These are phyloP conservation scores for Cyphomyrus plagiostoma DNA, from an alignment of 2,113 vertebrate genomes.

Conservation along the genomic window DNA sequence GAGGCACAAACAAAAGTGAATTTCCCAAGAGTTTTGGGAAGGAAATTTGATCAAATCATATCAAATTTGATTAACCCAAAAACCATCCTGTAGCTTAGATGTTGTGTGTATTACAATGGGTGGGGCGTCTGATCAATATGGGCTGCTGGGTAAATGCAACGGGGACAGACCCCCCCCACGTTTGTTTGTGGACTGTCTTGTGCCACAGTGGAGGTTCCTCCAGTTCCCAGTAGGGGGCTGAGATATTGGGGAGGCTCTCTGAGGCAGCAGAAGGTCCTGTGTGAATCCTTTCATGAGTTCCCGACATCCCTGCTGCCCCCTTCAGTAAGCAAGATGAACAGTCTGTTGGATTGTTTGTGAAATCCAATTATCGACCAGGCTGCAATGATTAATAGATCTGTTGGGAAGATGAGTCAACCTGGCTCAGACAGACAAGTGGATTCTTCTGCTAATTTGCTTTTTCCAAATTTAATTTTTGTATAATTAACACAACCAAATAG, in stretches of 20 bases:
- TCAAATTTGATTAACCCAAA: neutral
- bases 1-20: neutral
- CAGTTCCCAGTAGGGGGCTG: neutral
- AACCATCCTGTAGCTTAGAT: neutral
- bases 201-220: neutral
- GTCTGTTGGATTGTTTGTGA: conserved; percentile 1
- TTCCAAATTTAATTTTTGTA: neutral
- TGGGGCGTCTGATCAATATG: neutral
- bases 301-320: neutral
- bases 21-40: neutral
- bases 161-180: too few relatives aligned
- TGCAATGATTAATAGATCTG: conserved; percentile 17
- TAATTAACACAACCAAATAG: neutral
- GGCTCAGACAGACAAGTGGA: neutral
- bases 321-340: neutral
- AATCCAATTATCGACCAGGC: neutral
- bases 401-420: conserved; percentile 10
- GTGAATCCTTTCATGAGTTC: neutral
- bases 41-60: neutral
- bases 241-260: neutral
- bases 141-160: neutral
- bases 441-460: neutral
- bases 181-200: neutral
- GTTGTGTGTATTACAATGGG: neutral
- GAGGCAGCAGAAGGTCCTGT: neutral